A percentile compares a stretch with the other conserved stretches of the same genome.
Conservation (phyloP, 2,113 vertebrate species). For the Paramisgurnus dabryanus region DNA sequence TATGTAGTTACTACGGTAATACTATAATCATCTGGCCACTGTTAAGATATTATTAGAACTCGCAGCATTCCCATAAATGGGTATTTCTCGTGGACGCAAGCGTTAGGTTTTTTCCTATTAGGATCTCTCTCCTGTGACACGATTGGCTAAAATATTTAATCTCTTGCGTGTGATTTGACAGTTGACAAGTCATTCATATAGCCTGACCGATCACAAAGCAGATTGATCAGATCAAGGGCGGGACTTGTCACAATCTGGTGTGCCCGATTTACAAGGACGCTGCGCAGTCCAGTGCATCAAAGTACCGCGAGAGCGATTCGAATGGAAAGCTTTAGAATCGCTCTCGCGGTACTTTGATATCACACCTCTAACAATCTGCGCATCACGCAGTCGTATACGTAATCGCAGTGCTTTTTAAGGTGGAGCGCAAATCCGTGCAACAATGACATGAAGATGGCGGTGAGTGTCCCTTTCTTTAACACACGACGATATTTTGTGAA, state of each 20-base stretch:
- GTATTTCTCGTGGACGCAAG: background rate
- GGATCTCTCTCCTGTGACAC: background rate
- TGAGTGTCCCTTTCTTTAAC: background rate
- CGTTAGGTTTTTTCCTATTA: background rate
- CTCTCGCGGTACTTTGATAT: too few species aligned
- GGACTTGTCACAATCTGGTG: background rate
- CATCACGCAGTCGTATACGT: too few species aligned
- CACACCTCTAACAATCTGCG: too few species aligned
- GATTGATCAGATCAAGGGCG: background rate
- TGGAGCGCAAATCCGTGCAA: background rate
- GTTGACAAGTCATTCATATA: background rate
- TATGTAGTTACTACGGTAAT: too few species aligned
- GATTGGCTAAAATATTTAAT: background rate
- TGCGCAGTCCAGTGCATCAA: too few species aligned
- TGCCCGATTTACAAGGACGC: background rate
- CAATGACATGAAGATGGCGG: constrained; percentile 41
- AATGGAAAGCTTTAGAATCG: too few species aligned
- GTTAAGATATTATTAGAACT: background rate
- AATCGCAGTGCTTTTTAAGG: background rate
- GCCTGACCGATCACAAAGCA: background rate
- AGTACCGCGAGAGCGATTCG: too few species aligned
- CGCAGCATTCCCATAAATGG: background rate
- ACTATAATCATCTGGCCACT: too few species aligned
- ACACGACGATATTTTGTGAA: too few species aligned
- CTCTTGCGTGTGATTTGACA: background rate